These are phyloP conservation scores for Danaus melanippus DNA, from an alignment of 1,140 invertebrate genomes.

Conservation along the genomic window DNA sequence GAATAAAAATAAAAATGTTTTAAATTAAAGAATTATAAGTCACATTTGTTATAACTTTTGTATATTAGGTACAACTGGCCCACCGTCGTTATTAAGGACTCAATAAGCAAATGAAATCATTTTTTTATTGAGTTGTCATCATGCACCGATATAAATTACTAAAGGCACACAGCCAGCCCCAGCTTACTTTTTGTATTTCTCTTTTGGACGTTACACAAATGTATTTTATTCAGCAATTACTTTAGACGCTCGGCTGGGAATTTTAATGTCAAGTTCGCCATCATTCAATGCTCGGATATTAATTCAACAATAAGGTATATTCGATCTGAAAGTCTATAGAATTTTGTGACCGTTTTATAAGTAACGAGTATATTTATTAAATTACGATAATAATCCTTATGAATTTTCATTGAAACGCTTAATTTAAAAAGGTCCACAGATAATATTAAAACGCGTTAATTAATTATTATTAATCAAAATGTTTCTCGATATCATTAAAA, in stretches of 20 bases:
- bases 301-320: constrained; percentile 36
- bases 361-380: background rate
- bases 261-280: constrained; percentile 69
- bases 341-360: background rate
- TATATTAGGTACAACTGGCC: constrained; percentile 12
- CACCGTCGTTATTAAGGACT: constrained; percentile 65
- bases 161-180: constrained; percentile 35
- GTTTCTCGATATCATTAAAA: no score
- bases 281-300: constrained; percentile 64
- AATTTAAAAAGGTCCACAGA: no score
- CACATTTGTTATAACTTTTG: constrained; percentile 44
- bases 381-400: no score
- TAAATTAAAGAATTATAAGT: constrained; percentile 11
- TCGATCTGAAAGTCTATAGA: no score
- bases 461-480: no score
- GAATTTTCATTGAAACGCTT: no score
- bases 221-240: constrained; percentile 71
- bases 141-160: constrained; percentile 64
- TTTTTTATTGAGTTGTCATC: constrained; percentile 72
- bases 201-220: constrained; percentile 63
- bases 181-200: constrained; percentile 55
- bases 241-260: constrained; percentile 62
- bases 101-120: constrained; percentile 72
- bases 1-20: constrained; percentile 6
- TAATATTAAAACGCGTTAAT: no score